Evolutionary conservation across 2,797 vertebrate species (phyloP).

Genomic region (Pseudochaenichthys georgianus): DNA sequence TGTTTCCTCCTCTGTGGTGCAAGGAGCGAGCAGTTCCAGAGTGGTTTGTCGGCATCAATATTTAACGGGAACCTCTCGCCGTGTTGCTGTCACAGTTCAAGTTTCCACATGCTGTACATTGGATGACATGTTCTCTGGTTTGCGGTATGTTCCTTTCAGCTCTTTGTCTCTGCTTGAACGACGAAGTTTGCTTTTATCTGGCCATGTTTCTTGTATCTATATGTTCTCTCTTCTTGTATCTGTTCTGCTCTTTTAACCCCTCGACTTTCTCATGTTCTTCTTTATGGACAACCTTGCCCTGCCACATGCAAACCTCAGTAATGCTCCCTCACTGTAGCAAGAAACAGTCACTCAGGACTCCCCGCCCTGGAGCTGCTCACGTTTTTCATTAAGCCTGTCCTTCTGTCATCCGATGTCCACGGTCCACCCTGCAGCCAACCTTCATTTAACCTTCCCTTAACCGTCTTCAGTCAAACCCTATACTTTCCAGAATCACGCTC

Average conservation of each 20-base stretch:
- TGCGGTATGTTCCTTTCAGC: conserved; percentile 6
- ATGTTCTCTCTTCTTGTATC: not conserved
- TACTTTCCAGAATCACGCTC: conserved; percentile 54
- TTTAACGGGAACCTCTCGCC: conserved; percentile 71
- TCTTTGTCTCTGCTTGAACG: conserved; percentile 9
- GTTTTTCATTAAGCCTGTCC: conserved; percentile 45
- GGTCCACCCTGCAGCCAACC: conserved; percentile 58
- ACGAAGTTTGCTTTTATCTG: not conserved
- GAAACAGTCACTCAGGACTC: conserved; percentile 42
- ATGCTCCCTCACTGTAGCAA: conserved; percentile 7
- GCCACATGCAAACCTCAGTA: conserved; percentile 18
- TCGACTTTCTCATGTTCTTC: not conserved
- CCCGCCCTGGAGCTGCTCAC: conserved; percentile 10
- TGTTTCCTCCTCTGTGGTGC: conserved; percentile 33
- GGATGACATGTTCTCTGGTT: conserved; percentile 38
- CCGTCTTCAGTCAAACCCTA: conserved; percentile 41
- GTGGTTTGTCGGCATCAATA: conserved; percentile 73
- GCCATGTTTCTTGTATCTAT: conserved; percentile 1
- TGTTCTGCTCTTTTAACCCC: not conserved
- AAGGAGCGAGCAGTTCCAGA: conserved; percentile 58
- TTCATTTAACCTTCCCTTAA: conserved; percentile 64
- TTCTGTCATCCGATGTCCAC: conserved; percentile 25
- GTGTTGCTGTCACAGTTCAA: conserved; percentile 67
- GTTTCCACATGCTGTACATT: conserved; percentile 43
- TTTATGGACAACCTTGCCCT: conserved; percentile 7